These are phyloP conservation scores for Callithrix jacchus DNA, from an alignment of 2,113 vertebrate genomes.

Conservation along the genomic window DNA sequence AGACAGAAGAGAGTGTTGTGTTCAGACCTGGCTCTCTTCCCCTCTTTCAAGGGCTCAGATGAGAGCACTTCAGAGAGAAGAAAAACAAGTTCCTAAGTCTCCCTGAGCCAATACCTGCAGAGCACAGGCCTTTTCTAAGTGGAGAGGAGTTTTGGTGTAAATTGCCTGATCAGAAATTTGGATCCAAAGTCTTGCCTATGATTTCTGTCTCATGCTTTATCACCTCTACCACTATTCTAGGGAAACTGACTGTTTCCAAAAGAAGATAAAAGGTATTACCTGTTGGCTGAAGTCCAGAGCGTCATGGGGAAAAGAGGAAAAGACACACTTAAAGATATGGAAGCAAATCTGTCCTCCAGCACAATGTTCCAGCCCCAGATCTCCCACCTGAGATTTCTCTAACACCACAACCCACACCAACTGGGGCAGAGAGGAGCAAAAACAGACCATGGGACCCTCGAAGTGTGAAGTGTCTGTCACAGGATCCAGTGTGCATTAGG, in stretches of 20 bases:
- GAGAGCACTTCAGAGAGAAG: accelerated
- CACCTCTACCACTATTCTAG: too few species aligned
- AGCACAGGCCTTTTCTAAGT: accelerated
- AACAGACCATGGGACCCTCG: too few species aligned
- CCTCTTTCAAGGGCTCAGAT: not conserved
- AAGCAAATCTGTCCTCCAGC: not conserved
- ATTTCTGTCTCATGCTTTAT: not conserved
- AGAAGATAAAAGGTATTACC: not conserved
- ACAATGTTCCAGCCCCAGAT: accelerated
- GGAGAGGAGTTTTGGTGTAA: too few species aligned
- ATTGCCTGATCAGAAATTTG: not conserved
- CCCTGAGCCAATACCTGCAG: accelerated
- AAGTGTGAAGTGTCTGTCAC: not conserved
- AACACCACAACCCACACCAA: accelerated
- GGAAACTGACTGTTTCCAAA: not conserved
- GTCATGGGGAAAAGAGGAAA: not conserved
- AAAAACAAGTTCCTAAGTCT: not conserved
- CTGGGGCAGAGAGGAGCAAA: not conserved
- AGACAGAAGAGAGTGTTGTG: not conserved
- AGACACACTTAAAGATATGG: not conserved
- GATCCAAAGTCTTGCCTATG: not conserved
- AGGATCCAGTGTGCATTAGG: not conserved
- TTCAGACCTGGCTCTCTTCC: not conserved
- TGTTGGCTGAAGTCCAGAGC: conserved; percentile 36
- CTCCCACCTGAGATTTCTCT: not conserved